Evolutionary conservation across 2,888 invertebrate species (phyloP).

Genomic region (Nezara viridula): DNA sequence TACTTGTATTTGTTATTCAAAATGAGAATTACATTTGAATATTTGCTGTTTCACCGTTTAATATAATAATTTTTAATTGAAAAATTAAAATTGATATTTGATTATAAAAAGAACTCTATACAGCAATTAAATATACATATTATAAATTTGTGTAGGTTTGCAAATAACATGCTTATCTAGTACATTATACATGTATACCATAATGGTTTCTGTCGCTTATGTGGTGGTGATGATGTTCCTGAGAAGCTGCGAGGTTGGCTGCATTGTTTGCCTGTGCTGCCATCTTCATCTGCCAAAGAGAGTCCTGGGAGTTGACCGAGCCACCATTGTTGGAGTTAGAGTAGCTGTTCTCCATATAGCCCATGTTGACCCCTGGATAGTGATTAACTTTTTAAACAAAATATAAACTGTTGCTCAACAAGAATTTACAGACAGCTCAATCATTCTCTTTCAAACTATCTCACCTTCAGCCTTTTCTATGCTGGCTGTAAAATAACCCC

Average conservation of each 20-base stretch:
- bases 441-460: constrained; percentile 26
- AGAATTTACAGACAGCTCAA: constrained; percentile 60
- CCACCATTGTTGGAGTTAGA: constrained; percentile 96
- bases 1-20: too few species aligned
- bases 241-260: constrained; percentile 70
- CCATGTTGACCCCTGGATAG: constrained; percentile 83
- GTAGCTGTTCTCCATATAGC: constrained; percentile 92
- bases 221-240: constrained; percentile 66
- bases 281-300: constrained; percentile 94
- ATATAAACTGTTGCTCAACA: constrained; percentile 23
- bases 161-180: constrained; percentile 28
- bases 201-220: constrained; percentile 67
- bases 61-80: too few species aligned
- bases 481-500: constrained; percentile 63
- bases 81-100: too few species aligned
- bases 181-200: constrained; percentile 63
- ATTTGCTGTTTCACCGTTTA: too few species aligned
- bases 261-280: constrained; percentile 79
- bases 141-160: neutral
- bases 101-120: neutral
- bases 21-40: too few species aligned
- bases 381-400: constrained; percentile 54
- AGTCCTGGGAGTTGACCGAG: constrained; percentile 94
- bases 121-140: neutral
- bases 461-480: constrained; percentile 65